Percentiles rank a stretch among this genome's conserved stretches.
Evolutionary conservation across 1,140 invertebrate species (phyloP).

Genomic region (Caenorhabditis briggsae): DNA sequence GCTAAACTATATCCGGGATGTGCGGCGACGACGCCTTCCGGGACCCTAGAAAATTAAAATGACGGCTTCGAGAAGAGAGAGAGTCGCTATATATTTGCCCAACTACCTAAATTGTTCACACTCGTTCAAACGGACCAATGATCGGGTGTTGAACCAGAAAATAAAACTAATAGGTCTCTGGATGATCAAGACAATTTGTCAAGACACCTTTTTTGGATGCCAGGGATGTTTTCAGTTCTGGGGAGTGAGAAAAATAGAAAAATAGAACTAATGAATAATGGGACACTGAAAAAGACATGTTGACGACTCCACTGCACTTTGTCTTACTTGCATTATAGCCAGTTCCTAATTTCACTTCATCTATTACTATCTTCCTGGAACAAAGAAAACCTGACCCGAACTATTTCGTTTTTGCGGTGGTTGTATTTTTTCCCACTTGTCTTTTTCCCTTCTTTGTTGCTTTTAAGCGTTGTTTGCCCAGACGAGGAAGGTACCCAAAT

Average conservation of each 20-base stretch:
- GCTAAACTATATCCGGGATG: conserved; percentile 43
- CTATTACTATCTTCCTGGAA: conserved; percentile 21
- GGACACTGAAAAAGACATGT: conserved; percentile 22
- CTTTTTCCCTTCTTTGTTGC: neutral
- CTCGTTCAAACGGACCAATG: conserved; percentile 23
- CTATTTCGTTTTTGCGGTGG: too few relatives aligned
- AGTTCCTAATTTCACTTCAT: conserved; percentile 16
- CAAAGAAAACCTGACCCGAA: neutral
- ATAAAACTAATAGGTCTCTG: conserved; percentile 15
- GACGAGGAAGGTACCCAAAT: conserved; percentile 35
- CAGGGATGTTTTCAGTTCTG: neutral
- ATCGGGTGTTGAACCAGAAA: conserved; percentile 16
- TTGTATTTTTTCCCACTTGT: neutral
- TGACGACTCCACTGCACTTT: neutral
- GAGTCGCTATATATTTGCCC: conserved; percentile 29
- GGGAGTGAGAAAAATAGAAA: neutral
- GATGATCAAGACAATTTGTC: conserved; percentile 25
- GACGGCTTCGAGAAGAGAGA: neutral
- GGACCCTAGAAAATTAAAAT: conserved; percentile 36
- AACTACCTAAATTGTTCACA: conserved; percentile 35
- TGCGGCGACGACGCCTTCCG: neutral
- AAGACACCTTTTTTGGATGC: conserved; percentile 22
- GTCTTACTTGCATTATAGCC: conserved; percentile 2
- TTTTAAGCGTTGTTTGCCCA: conserved; percentile 28
- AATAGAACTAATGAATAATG: neutral